Evolutionary conservation across 2,113 vertebrate species (phyloP), one percentile per base, ranked within the genome.

Genomic region (Chrysochloris asiatica): DNA sequence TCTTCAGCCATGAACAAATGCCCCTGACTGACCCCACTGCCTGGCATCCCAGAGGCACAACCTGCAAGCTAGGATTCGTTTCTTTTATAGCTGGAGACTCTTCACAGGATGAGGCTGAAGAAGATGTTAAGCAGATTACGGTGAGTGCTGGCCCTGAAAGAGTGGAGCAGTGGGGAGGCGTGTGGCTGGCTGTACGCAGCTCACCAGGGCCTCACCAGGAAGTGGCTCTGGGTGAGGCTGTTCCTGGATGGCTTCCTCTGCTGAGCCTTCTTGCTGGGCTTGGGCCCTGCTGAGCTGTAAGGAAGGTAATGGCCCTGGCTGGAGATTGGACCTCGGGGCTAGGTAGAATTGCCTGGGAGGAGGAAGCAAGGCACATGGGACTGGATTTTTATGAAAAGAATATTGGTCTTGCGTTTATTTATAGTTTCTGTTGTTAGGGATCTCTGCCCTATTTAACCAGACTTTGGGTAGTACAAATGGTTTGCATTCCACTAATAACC

Each of bases 41-140:
- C n/a, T n/a, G n/a, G n/a, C n/a, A n/a, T n/a, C n/a, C n/a, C n/a
- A n/a, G n/a, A n/a, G n/a, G n/a, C n/a, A n/a, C n/a, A n/a, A n/a
- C n/a, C n/a, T 47, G 30, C 4, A 5, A 65, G 63, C 26, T 30
- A 11, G 33, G 13, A 47, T 16, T 33, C 86, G 93, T 75, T 65
- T 75, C 76, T 95, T 48, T 94, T 83, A 28, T 97, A 99, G 99
- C 98, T 43, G 99, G 99, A 90, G 99, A 99, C 95, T 99, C 99
- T 52, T 99, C 99, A 3, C 99, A 99, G 97, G 99, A 99, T 78
- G 99, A 99, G 97, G 98, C 98, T 0, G 99, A 99, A 96, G 99
- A 99, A 1, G 99, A 99, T 2, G 98, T 98, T 88, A 99, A 99
- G 88, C 99, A 99, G 94, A 98, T 99, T 94, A 99, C 99, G 93